Base-by-base conservation (phyloP, 2,113 vertebrate species). In the Pardalotus punctatus region DNA sequence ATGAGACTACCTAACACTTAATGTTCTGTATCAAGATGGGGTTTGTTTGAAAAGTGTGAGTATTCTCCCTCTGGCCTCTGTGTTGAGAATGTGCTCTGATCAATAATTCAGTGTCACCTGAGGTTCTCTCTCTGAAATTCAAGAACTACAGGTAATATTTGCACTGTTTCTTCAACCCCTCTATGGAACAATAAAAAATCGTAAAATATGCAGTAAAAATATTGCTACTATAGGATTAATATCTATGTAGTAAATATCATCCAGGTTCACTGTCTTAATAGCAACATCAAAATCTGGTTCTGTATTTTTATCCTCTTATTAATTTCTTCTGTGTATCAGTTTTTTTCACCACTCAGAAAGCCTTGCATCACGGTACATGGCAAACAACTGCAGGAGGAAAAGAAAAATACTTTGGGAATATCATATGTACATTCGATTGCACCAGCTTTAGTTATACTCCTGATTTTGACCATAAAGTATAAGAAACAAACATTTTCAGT, bases 61-160 rank as follows among this genome's bases (percentile, higher is more conserved):
- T 45, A 25, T 73, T 70, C 18, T 86, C 60, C 61, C 56, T 85
- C 60, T 11, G 13, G 51, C 69, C 50, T 82, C 67, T 74, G 43
- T 65, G 50, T 60, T 61, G 36, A 94, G 62, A 76, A 96, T 73
- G 45, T 74, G 70, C 48, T 92, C 92, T 87, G 64, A 83, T 79
- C 72, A 93, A 47, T 94, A 95, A 76, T 76, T 94, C 72, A 33
- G 3, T 53, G 67, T 86, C 79, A 90, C 29, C 47, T 62, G 90
- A 87, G 50, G 36, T 95, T 93, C n/a, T 16, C 8, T 54, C n/a
- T n/a, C 88, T 93, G 80, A 93, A 93, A 90, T 93, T 85, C 56
- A 78, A 69, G 51, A 91, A 36, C 43, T 45, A 57, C 23, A 78
- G 53, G 62, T 65, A 77, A 79, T 93, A 95, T 69, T 94, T 96